Evolutionary conservation across 92 coral and sea anemone species (phyloP).

Genomic region (Palythoa grandiflora): DNA sequence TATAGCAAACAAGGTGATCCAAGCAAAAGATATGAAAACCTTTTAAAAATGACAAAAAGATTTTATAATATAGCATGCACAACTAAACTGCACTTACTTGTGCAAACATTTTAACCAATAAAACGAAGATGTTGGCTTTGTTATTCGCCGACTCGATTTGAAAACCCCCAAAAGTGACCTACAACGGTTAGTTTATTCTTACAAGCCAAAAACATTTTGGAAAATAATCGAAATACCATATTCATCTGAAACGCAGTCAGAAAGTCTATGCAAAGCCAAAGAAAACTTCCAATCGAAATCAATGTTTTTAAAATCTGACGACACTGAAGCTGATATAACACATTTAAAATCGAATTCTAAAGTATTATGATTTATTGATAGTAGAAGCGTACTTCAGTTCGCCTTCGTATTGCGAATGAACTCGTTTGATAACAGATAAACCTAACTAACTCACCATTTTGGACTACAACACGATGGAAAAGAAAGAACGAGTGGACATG

Average conservation of each 20-base stretch:
- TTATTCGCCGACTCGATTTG: not conserved
- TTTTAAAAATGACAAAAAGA: too few relatives aligned
- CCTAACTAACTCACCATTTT: constrained; percentile 63
- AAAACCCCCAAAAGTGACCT: not conserved
- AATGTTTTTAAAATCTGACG: not conserved
- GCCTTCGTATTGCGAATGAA: not conserved
- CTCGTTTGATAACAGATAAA: not conserved
- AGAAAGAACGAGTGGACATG: constrained; percentile 65
- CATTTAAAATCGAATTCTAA: not conserved
- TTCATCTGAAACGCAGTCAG: not conserved
- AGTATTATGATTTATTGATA: not conserved
- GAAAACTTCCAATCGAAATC: not conserved
- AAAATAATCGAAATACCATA: not conserved
- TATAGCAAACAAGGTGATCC: too few relatives aligned
- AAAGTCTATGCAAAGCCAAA: too few relatives aligned
- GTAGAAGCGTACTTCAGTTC: not conserved
- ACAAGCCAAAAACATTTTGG: not conserved
- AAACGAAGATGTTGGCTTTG: not conserved
- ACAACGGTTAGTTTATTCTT: not conserved
- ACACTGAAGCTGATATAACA: not conserved
- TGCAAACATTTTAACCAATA: not conserved
- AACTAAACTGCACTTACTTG: too few relatives aligned
- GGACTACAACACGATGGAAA: constrained; percentile 56
- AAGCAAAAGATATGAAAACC: too few relatives aligned
- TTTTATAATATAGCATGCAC: too few relatives aligned